phyloP scores from a whole-genome alignment of 2,888 invertebrate species.

The Cloeon dipterum region DNA sequence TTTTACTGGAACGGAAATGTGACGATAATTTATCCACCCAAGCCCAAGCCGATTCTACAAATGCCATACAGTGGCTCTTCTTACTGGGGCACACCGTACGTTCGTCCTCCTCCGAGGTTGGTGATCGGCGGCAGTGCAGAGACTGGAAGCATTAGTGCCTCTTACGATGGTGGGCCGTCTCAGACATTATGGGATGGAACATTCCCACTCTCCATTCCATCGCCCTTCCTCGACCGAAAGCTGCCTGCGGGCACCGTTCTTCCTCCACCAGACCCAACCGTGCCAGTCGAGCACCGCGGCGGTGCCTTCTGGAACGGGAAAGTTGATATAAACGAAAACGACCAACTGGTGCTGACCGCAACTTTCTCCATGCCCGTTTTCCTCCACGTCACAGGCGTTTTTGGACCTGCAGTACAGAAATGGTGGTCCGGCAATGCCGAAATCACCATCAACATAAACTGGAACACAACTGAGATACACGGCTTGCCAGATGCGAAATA shows the following conservation, averaged over 20 bases:
- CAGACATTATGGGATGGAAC: constrained; percentile 5
- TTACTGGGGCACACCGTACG: no score
- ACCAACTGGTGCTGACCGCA: constrained; percentile 1
- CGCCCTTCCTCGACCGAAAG: neutral
- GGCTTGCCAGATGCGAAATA: neutral
- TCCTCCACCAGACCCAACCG: neutral
- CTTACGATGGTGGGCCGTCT: constrained; percentile 1
- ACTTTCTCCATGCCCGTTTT: constrained; percentile 5
- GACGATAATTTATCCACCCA: constrained; percentile 2
- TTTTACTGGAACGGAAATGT: constrained; percentile 6
- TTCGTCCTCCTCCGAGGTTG: no score
- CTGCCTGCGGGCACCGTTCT: neutral
- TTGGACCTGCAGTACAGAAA: neutral
- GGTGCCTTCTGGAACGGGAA: constrained; percentile 3
- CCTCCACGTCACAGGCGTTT: neutral
- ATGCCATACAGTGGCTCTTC: no score
- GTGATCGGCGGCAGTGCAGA: constrained; percentile 4
- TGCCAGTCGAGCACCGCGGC: neutral
- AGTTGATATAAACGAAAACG: neutral
- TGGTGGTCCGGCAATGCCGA: neutral
- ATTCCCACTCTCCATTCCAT: constrained; percentile 4
- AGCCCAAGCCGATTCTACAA: no score
- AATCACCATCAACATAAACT: neutral
- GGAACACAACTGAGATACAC: neutral
- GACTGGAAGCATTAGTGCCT: constrained; percentile 3